Conservation (phyloP, 2,888 invertebrate genomes). For the Cephus pygmeus region DNA sequence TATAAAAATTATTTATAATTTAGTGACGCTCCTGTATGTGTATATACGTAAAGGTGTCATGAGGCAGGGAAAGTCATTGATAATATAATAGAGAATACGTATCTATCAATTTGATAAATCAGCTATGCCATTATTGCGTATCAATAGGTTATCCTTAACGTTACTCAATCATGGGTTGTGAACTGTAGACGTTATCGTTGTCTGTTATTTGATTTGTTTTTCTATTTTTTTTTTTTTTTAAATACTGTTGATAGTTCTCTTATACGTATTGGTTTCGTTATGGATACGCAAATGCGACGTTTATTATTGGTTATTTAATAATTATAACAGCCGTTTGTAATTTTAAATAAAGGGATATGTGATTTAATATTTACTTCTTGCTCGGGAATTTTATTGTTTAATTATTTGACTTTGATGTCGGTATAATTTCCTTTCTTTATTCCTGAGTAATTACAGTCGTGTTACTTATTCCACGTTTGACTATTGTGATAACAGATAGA, state of each 20-base stretch:
- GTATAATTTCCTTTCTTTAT: background rate
- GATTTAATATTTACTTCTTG: conserved; percentile 12
- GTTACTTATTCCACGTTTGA: background rate
- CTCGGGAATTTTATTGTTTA: background rate
- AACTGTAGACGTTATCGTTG: conserved; percentile 42
- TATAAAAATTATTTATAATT: conserved; percentile 22
- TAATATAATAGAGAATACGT: background rate
- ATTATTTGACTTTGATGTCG: background rate
- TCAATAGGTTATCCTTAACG: conserved; percentile 33
- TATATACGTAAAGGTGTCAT: background rate
- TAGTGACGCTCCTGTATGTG: background rate
- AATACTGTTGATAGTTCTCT: conserved; percentile 40
- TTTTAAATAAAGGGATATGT: conserved; percentile 36
- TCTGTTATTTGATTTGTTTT: conserved; percentile 30
- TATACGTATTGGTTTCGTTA: conserved; percentile 39
- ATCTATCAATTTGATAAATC: background rate
- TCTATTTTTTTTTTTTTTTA: conserved; percentile 19
- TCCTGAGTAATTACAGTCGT: background rate
- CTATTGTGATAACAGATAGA: background rate
- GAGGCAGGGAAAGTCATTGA: background rate
- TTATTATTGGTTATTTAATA: conserved; percentile 18
- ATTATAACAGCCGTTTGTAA: conserved; percentile 28
- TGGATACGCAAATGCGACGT: conserved; percentile 13
- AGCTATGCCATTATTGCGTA: conserved; percentile 17
- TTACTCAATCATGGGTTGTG: conserved; percentile 48